These are phyloP conservation scores for Chymomyza costata DNA, from an alignment of 1,140 invertebrate genomes.

Conservation along the genomic window DNA sequence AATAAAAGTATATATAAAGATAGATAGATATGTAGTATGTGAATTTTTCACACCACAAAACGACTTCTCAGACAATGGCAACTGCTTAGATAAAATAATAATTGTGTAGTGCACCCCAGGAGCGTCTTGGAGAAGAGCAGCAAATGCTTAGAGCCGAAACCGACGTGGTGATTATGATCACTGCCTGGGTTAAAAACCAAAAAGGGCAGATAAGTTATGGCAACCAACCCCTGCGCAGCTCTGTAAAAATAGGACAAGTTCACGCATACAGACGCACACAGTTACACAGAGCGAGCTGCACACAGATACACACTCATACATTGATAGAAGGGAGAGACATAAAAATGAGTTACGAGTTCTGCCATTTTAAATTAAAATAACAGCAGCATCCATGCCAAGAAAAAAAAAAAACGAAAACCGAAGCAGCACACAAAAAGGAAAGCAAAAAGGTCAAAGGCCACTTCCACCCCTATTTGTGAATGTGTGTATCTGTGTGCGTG, in stretches of 20 bases:
- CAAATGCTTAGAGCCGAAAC: background rate
- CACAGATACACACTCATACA: constrained; percentile 21
- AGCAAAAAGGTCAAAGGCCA: constrained; percentile 64
- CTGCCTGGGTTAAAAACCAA: constrained; percentile 42
- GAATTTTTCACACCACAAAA: no score
- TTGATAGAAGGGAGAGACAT: constrained; percentile 63
- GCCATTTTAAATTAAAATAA: constrained; percentile 75
- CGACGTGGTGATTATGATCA: constrained; percentile 53
- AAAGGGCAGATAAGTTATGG: constrained; percentile 66
- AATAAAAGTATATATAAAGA: constrained; percentile 62
- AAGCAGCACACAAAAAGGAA: no score
- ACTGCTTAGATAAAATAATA: constrained; percentile 3
- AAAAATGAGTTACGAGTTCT: constrained; percentile 75
- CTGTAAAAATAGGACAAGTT: constrained; percentile 69
- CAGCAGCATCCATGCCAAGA: constrained; percentile 55
- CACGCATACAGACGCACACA: constrained; percentile 34
- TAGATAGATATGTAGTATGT: constrained; percentile 23
- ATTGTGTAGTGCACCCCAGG: constrained; percentile 66
- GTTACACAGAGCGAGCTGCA: no score
- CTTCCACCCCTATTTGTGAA: constrained; percentile 50
- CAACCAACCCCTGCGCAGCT: constrained; percentile 61
- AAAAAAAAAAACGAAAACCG: constrained; percentile 11
- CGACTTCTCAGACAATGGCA: no score
- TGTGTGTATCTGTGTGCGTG: constrained; percentile 3
- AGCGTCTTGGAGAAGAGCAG: constrained; percentile 40